Evolutionary conservation across 2,888 invertebrate species (phyloP).

Genomic region (Chironomus riparius): DNA sequence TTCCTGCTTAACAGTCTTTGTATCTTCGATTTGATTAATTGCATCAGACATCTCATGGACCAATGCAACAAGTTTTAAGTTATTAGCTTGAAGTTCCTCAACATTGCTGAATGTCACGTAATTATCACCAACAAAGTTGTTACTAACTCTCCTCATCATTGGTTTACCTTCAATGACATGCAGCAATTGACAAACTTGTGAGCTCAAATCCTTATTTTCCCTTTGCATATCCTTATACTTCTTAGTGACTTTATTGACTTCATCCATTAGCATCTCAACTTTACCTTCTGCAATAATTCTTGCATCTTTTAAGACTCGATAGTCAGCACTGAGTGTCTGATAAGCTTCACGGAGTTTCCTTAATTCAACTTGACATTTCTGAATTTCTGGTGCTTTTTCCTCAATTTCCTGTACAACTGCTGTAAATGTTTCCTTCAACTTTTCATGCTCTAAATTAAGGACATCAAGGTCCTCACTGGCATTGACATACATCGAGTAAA

Average conservation of each 20-base stretch:
- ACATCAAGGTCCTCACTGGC: slow-evolving; percentile 63
- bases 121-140: slow-evolving; percentile 48
- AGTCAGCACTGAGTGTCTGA: slow-evolving; percentile 58
- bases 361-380: slow-evolving; percentile 68
- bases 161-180: slow-evolving; percentile 72
- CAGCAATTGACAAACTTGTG: slow-evolving; percentile 51
- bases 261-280: slow-evolving; percentile 58
- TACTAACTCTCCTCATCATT: slow-evolving; percentile 36
- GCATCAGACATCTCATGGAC: slow-evolving; percentile 77
- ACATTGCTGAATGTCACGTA: slow-evolving; percentile 69
- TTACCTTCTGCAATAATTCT: slow-evolving; percentile 55
- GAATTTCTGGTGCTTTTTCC: slow-evolving; percentile 74
- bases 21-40: slow-evolving; percentile 70
- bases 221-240: slow-evolving; percentile 48
- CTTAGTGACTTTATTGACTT: slow-evolving; percentile 55
- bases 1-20: slow-evolving; percentile 35
- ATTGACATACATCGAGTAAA: slow-evolving; percentile 79
- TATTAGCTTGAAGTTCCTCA: slow-evolving; percentile 79
- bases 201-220: slow-evolving; percentile 68
- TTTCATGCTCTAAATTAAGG: slow-evolving; percentile 72
- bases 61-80: slow-evolving; percentile 72
- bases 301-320: slow-evolving; percentile 61
- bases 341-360: slow-evolving; percentile 71
- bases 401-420: slow-evolving; percentile 77
- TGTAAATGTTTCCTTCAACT: slow-evolving; percentile 69